Base-by-base conservation (phyloP, 2,888 invertebrate genomes). In the Scaptomyza polygonia region DNA sequence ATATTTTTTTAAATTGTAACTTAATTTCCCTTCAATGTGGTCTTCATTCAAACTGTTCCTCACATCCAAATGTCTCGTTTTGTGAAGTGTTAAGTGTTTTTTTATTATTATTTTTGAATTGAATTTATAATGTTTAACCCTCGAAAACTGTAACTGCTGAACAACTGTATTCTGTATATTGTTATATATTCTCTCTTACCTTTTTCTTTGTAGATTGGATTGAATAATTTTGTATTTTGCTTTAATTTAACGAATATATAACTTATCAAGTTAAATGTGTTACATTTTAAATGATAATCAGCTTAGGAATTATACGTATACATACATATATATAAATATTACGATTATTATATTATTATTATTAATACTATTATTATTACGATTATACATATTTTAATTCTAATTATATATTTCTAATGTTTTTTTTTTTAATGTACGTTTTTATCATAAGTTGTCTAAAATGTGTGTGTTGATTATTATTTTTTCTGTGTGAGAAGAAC, bases 241-340 rank as follows among this genome's bases (percentile, higher is more conserved):
- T 77, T 79, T 79, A 76, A 65, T 59, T 62, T 53, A 52, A 64
- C 73, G 61, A 68, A 68, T 70, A 36, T 36, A 79, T 76, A 76
- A 77, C 63, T 79, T 79, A 77, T 76, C 72, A 76, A 79, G 52
- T 54, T 71, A 61, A 79, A 77, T 74, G 74, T 77, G 80, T 76
- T 79, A 79, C 86, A 86, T 79, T 86, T 86, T 56, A 76, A 86
- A 86, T 79, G 79, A 54, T 63, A 73, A 70, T 66, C 57, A 62
- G 45, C 56, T 52, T 78, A 70, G 70, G 40, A 47, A 61, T 40
- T 73, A 72, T n/a, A n/a, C n/a, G n/a, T n/a, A n/a, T n/a, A n/a
- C n/a, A n/a, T n/a, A n/a, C n/a, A n/a, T n/a, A n/a, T n/a, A n/a
- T n/a, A n/a, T 52, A 71, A 36, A 53, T 56, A 70, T 48, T 44